A percentile compares a stretch with the other conserved stretches of the same genome.
Evolutionary conservation across 2,113 vertebrate genomes (phyloP).

Genomic region (Trematomus loennbergii): DNA sequence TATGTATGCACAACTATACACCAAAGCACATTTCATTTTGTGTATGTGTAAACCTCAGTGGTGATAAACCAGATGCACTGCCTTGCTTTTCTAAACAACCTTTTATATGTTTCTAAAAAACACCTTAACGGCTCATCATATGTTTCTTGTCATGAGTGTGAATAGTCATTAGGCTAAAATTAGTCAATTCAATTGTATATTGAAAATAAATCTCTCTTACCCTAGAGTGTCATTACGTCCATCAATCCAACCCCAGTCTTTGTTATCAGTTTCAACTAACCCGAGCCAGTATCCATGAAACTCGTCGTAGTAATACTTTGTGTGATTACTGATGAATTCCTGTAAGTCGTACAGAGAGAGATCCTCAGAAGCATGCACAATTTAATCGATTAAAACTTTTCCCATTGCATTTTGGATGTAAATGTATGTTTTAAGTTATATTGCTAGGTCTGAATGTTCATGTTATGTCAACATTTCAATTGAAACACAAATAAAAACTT

Average conservation of each 20-base stretch:
- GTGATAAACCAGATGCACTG: too few relatives aligned
- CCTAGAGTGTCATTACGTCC: slow-evolving; percentile 25
- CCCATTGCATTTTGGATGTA: neutral
- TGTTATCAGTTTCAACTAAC: fast-evolving
- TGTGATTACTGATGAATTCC: slow-evolving; percentile 52
- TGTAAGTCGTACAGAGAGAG: neutral
- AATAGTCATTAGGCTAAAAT: too few relatives aligned
- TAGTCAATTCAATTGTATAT: too few relatives aligned
- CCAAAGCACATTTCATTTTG: too few relatives aligned
- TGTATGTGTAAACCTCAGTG: too few relatives aligned
- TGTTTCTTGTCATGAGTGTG: too few relatives aligned
- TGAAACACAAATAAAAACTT: neutral
- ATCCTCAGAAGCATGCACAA: neutral
- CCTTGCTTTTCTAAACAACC: too few relatives aligned
- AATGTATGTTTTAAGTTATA: neutral
- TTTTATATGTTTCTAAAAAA: too few relatives aligned
- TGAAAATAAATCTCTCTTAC: slow-evolving; percentile 28
- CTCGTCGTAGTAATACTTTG: fast-evolving
- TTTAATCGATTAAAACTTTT: neutral
- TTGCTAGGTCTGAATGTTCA: neutral
- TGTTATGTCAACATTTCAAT: neutral
- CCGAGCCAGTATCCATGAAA: slow-evolving; percentile 52
- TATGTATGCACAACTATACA: too few relatives aligned
- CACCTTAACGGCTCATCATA: too few relatives aligned
- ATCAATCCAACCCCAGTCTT: slow-evolving; percentile 48